Evolutionary conservation across 2,113 vertebrate species (phyloP).

Genomic region (Alaudala cheleensis): DNA sequence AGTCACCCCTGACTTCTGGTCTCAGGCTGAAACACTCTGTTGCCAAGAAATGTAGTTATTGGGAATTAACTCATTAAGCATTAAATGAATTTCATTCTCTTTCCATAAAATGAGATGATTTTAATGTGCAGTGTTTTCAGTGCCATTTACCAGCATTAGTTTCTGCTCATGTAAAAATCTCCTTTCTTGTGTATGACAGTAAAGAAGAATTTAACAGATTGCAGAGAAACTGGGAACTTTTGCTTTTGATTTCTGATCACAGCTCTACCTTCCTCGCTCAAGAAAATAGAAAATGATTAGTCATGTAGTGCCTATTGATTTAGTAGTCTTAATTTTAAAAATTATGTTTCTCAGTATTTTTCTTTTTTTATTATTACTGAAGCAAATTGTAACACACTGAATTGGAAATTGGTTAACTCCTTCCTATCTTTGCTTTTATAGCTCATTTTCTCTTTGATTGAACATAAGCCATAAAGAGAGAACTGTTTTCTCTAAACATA

Average conservation of each 20-base stretch:
- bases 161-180: background rate
- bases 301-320: slow-evolving; percentile 71
- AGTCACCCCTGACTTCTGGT: background rate
- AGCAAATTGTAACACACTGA: slow-evolving; percentile 62
- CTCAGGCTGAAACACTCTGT: background rate
- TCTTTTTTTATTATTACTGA: slow-evolving; percentile 69
- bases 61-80: slow-evolving; percentile 12
- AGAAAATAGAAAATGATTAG: slow-evolving; percentile 68
- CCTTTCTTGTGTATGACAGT: slow-evolving; percentile 3
- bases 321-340: slow-evolving; percentile 69
- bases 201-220: slow-evolving; percentile 14
- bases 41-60: background rate
- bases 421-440: slow-evolving; percentile 62
- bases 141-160: background rate
- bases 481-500: slow-evolving; percentile 54
- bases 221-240: slow-evolving; percentile 1
- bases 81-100: slow-evolving; percentile 30
- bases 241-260: slow-evolving; percentile 66
- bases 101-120: background rate
- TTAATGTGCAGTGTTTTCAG: background rate
- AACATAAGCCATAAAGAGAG: slow-evolving; percentile 55
- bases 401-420: slow-evolving; percentile 68
- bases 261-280: slow-evolving; percentile 44
- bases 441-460: slow-evolving; percentile 59
- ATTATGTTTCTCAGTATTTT: slow-evolving; percentile 68